Evolutionary conservation across 2,113 vertebrate genomes (phyloP).

Genomic region (Xiphophorus couchianus): DNA sequence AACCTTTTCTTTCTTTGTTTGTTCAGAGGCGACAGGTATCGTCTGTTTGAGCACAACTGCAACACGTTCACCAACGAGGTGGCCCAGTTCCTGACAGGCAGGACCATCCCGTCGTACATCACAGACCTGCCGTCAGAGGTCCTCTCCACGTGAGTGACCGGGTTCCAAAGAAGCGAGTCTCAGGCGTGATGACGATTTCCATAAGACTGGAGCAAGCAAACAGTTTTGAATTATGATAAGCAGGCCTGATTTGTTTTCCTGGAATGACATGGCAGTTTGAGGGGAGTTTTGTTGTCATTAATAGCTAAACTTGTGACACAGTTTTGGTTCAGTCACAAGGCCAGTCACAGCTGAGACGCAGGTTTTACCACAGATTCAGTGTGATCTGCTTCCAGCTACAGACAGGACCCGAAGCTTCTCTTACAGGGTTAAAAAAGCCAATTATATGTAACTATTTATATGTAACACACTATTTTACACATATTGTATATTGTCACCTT

Average conservation of each 20-base stretch:
- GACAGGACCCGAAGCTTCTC: neutral
- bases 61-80: constrained; percentile 98
- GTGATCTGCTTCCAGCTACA: constrained; percentile 1
- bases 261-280: neutral
- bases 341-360: constrained; percentile 16
- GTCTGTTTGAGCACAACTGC: constrained; percentile 97
- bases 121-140: constrained; percentile 97
- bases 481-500: no score
- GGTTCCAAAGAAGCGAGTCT: neutral
- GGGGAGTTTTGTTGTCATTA: neutral
- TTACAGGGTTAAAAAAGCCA: no score
- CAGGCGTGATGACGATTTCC: neutral
- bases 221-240: neutral
- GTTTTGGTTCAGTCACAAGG: constrained; percentile 21
- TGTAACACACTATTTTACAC: no score
- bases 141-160: constrained; percentile 89
- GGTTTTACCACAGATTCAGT: constrained; percentile 6
- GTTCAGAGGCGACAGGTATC: constrained; percentile 89
- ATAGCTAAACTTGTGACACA: neutral
- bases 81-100: constrained; percentile 95
- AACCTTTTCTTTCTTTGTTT: neutral
- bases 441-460: no score
- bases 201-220: no score
- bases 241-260: neutral
- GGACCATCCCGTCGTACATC: constrained; percentile 94